phyloP scores from a whole-genome alignment of 2,888 invertebrate genomes.

The Eucriotettix oculatus region DNA sequence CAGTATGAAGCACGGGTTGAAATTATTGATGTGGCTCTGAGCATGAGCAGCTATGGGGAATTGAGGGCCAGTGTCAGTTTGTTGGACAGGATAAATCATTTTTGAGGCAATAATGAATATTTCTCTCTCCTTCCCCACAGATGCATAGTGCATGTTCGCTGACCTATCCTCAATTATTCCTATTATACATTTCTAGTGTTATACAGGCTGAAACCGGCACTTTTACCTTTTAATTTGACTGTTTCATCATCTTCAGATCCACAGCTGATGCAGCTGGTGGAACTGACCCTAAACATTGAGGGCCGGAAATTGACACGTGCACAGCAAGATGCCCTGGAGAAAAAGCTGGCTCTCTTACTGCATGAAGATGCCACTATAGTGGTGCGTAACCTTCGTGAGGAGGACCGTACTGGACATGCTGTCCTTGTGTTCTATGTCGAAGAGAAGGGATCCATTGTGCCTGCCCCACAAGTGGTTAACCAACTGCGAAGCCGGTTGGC shows the following conservation, averaged over 20 bases:
- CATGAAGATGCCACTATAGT: conserved; percentile 50
- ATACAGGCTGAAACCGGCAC: too few species aligned
- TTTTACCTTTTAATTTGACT: too few species aligned
- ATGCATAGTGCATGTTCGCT: too few species aligned
- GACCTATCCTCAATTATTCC: too few species aligned
- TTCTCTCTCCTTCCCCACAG: too few species aligned
- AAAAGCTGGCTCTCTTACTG: conserved; percentile 63
- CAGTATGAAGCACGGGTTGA: too few species aligned
- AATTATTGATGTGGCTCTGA: too few species aligned
- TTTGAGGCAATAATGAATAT: too few species aligned
- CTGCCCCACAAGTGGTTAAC: conserved; percentile 47
- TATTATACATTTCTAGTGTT: too few species aligned
- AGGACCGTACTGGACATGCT: conserved; percentile 42
- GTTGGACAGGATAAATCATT: too few species aligned
- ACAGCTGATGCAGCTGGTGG: conserved; percentile 55
- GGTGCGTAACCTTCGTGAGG: conserved; percentile 35
- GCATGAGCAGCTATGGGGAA: too few species aligned
- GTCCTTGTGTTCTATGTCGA: conserved; percentile 52
- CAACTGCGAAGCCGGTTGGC: conserved; percentile 49
- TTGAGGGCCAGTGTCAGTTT: too few species aligned
- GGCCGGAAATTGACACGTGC: conserved; percentile 47
- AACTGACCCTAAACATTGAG: conserved; percentile 64
- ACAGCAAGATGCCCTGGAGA: conserved; percentile 58
- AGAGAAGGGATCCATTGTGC: conserved; percentile 26
- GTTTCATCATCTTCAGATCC: conserved; percentile 37